Conservation (phyloP, 2,113 vertebrate species). For the Acanthochromis polyacanthus region DNA sequence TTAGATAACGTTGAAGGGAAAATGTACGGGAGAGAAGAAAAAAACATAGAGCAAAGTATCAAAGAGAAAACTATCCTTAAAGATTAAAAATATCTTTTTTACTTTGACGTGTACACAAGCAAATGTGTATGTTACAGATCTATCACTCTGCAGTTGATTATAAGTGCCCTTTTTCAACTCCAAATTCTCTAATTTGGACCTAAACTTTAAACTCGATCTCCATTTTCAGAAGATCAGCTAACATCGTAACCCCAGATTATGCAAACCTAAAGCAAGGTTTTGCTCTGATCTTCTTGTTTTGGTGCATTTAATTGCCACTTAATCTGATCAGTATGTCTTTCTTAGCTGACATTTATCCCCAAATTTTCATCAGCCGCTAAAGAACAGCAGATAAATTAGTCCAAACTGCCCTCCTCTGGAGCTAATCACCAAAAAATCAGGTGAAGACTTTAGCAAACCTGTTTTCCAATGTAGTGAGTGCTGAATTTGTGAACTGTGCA, state of each 20-base stretch:
- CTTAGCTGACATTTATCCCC: slow-evolving; percentile 9
- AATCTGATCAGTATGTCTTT: slow-evolving; percentile 14
- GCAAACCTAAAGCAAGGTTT: not conserved
- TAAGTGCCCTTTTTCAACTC: no score
- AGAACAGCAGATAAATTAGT: not conserved
- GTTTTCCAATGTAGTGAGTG: slow-evolving; percentile 11
- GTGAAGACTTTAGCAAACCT: not conserved
- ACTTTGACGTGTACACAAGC: no score
- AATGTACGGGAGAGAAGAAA: not conserved
- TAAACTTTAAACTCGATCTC: not conserved
- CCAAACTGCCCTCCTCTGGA: not conserved
- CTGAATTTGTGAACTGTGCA: not conserved
- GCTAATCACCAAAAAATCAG: not conserved
- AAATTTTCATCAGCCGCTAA: not conserved
- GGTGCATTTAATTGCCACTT: slow-evolving; percentile 11
- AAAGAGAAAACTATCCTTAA: no score
- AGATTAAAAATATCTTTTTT: no score
- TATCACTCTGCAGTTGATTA: no score
- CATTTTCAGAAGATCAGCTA: not conserved
- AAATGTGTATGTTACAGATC: no score
- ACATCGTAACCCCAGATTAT: not conserved
- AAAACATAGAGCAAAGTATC: not conserved
- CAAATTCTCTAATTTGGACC: not conserved
- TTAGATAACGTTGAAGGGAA: slow-evolving; percentile 20
- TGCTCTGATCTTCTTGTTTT: slow-evolving; percentile 19